Evolutionary conservation across 2,113 vertebrate genomes (phyloP).

Genomic region (Cephalopterus ornatus): DNA sequence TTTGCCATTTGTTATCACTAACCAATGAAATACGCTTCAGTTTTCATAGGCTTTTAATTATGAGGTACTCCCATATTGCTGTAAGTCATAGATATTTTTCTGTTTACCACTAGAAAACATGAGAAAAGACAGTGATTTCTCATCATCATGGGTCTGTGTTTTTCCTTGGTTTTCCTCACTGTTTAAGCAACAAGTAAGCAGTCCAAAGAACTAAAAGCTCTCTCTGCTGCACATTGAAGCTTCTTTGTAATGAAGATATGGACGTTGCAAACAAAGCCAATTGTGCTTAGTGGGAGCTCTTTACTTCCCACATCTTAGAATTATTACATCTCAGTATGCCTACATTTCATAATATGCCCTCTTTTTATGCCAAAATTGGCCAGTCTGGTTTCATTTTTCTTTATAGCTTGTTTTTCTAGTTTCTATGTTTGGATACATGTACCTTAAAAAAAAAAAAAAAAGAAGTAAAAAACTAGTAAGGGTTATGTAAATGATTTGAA

Average conservation of each 20-base stretch:
- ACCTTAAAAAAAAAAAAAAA: neutral
- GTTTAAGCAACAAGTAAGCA: neutral
- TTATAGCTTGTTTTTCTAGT: neutral
- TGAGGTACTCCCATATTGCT: neutral
- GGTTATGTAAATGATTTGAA: neutral
- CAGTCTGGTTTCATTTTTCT: neutral
- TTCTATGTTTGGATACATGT: neutral
- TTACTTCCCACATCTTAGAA: slow-evolving; percentile 24
- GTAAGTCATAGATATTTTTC: neutral
- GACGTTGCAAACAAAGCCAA: neutral
- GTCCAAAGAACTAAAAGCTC: neutral
- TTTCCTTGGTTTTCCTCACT: neutral
- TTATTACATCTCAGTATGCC: neutral
- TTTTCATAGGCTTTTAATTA: neutral
- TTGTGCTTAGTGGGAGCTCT: neutral
- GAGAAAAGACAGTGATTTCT: neutral
- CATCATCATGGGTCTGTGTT: neutral
- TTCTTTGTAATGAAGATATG: neutral
- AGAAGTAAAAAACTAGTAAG: neutral
- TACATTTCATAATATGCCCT: neutral
- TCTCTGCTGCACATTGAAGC: neutral
- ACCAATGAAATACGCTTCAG: neutral
- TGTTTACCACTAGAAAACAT: neutral
- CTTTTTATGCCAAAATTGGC: neutral
- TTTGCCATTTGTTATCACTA: neutral